A percentile compares a stretch with the other conserved stretches of the same genome.
Evolutionary conservation across 2,888 invertebrate species (phyloP).

Genomic region (Crematogaster levior): DNA sequence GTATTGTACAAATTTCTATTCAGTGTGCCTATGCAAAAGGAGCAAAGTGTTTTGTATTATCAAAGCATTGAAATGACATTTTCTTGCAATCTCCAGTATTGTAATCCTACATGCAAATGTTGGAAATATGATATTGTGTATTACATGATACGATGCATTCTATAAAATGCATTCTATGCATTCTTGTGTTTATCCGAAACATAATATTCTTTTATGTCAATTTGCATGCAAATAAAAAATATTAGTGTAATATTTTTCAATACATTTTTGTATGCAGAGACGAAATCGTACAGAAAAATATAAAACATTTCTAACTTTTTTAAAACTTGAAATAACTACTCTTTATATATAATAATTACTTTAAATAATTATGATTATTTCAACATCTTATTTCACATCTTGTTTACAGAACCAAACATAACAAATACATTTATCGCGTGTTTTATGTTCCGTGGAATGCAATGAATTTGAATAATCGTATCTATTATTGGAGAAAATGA

Average conservation of each 20-base stretch:
- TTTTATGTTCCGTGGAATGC: not conserved
- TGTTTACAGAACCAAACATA: not conserved
- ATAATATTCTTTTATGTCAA: not conserved
- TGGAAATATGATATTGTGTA: constrained; percentile 14
- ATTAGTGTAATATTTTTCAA: not conserved
- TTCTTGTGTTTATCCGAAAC: not conserved
- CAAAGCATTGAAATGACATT: not conserved
- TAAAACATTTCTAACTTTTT: not conserved
- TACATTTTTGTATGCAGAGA: not conserved
- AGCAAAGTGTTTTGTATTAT: not conserved
- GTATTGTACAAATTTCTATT: not conserved
- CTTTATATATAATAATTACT: too few species aligned
- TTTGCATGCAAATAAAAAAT: constrained; percentile 5
- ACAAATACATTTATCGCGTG: not conserved
- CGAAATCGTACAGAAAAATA: too few species aligned
- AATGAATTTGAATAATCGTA: not conserved
- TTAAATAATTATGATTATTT: not conserved
- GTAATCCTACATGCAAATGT: not conserved
- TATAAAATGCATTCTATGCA: not conserved
- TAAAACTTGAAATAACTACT: not conserved
- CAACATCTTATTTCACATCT: too few species aligned
- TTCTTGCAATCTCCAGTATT: constrained; percentile 21
- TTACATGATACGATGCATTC: not conserved
- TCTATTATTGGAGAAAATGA: not conserved
- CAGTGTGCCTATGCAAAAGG: not conserved